Percentiles rank a stretch among this genome's conserved stretches.
These are phyloP conservation scores for Meliscaeva auricollis DNA, from an alignment of 2,888 invertebrate genomes.

Conservation along the genomic window DNA sequence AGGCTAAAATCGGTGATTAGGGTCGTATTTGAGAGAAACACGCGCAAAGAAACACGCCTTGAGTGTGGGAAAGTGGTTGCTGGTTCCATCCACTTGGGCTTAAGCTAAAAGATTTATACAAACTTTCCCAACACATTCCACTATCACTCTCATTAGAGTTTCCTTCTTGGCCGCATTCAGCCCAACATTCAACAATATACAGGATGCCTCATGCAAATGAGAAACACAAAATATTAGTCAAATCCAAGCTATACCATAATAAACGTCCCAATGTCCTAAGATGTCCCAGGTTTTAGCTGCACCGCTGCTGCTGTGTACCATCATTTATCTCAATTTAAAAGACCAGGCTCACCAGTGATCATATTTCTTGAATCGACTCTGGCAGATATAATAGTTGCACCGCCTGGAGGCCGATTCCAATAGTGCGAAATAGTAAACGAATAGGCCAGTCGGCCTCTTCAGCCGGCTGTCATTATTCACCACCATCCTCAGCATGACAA, in stretches of 20 bases:
- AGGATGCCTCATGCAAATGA: constrained; percentile 34
- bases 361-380: constrained; percentile 60
- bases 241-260: constrained; percentile 14
- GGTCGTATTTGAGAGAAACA: too few relatives aligned
- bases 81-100: background rate
- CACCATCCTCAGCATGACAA: constrained; percentile 67
- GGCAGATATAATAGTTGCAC: constrained; percentile 7
- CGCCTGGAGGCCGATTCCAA: constrained; percentile 45
- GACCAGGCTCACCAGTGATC: constrained; percentile 52
- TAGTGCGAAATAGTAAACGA: constrained; percentile 64
- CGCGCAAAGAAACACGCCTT: background rate
- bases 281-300: background rate
- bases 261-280: constrained; percentile 11
- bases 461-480: constrained; percentile 61
- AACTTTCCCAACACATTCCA: constrained; percentile 25
- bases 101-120: background rate
- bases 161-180: constrained; percentile 43
- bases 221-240: constrained; percentile 17
- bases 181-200: constrained; percentile 13
- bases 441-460: constrained; percentile 11
- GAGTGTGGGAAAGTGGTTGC: background rate
- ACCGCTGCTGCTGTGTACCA: constrained; percentile 15
- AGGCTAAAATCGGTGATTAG: too few relatives aligned
- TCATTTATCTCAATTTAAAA: constrained; percentile 69
- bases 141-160: constrained; percentile 46